Percentiles rank a stretch among this genome's conserved stretches.
Conservation (phyloP, 53 echinoderm and acorn worm genomes). For the Zoroaster sp. region DNA sequence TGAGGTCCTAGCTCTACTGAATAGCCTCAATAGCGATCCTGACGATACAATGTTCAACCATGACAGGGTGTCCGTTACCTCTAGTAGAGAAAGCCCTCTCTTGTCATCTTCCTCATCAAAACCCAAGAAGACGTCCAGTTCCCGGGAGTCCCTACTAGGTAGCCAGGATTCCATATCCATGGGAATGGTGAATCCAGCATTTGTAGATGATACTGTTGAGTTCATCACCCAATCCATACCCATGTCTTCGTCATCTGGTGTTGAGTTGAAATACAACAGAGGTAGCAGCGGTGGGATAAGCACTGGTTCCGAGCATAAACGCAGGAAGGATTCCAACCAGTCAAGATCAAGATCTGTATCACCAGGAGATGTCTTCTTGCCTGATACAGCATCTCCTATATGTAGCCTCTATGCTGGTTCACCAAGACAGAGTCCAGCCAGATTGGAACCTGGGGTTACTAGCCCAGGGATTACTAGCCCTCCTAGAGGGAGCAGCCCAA, state of each 20-base stretch:
- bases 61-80: background rate
- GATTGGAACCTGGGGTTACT: conserved; percentile 56
- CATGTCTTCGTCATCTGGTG: conserved; percentile 13
- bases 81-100: conserved; percentile 22
- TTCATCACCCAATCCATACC: conserved; percentile 40
- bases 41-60: conserved; percentile 21
- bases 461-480: conserved; percentile 67
- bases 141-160: conserved; percentile 67
- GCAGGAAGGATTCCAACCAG: conserved; percentile 47
- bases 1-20: conserved; percentile 68
- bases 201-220: conserved; percentile 79
- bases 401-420: conserved; percentile 55
- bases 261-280: background rate
- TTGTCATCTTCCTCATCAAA: conserved; percentile 25
- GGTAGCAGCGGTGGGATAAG: background rate
- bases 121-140: conserved; percentile 50
- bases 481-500: conserved; percentile 58
- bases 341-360: conserved; percentile 68
- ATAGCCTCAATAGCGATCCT: conserved; percentile 45
- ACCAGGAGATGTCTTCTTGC: conserved; percentile 76
- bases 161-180: conserved; percentile 56
- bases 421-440: conserved; percentile 67
- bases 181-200: conserved; percentile 84
- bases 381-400: conserved; percentile 45
- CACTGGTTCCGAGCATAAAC: background rate